These are phyloP conservation scores for Aricia agestis DNA, from an alignment of 1,140 invertebrate species.

Conservation along the genomic window DNA sequence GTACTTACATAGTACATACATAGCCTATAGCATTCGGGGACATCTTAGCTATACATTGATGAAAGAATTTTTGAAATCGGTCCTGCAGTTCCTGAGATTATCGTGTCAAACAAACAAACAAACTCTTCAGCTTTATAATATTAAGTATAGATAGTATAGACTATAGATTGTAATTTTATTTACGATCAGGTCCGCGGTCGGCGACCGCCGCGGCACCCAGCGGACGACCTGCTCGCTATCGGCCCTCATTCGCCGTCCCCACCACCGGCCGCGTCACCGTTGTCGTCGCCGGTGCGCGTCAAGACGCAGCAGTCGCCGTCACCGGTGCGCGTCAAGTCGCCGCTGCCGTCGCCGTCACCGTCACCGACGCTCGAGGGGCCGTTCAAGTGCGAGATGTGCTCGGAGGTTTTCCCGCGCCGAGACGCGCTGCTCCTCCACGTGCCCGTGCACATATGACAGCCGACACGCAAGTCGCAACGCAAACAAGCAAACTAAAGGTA, in stretches of 20 bases:
- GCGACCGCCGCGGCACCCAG: slow-evolving; percentile 70
- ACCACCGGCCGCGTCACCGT: slow-evolving; percentile 20
- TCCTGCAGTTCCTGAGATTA: too few species aligned
- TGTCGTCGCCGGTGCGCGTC: slow-evolving; percentile 17
- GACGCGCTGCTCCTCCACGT: slow-evolving; percentile 85
- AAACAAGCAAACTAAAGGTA: not conserved
- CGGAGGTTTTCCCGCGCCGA: slow-evolving; percentile 83
- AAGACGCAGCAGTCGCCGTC: not conserved
- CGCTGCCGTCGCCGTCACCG: slow-evolving; percentile 17
- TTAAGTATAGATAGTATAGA: too few species aligned
- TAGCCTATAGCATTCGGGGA: too few species aligned
- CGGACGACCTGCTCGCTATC: slow-evolving; percentile 66
- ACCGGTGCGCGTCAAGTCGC: slow-evolving; percentile 16
- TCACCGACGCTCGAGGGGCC: slow-evolving; percentile 38
- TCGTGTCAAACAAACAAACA: too few species aligned
- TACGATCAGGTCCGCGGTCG: slow-evolving; percentile 56
- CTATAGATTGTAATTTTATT: not conserved
- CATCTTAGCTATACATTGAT: too few species aligned
- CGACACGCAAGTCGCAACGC: slow-evolving; percentile 7
- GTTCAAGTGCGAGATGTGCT: slow-evolving; percentile 87
- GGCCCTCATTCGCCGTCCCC: slow-evolving; percentile 35
- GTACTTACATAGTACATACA: too few species aligned
- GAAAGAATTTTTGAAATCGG: too few species aligned
- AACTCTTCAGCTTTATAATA: too few species aligned
- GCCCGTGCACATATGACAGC: slow-evolving; percentile 85